Evolutionary conservation across 2,888 invertebrate species (phyloP).

Genomic region (Metellina segmentata): DNA sequence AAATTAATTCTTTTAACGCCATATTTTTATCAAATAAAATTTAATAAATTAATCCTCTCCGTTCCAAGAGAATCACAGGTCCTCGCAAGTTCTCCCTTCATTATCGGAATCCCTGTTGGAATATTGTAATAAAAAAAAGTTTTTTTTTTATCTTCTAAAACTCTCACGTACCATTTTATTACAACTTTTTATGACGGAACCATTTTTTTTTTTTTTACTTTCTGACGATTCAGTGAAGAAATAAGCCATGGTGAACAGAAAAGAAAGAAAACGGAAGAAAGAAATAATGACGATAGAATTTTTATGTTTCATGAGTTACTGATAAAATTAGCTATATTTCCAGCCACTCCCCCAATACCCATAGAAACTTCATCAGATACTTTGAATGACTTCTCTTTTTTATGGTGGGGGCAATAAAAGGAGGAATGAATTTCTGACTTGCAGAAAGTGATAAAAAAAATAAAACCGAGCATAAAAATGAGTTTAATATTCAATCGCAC

Average conservation of each 20-base stretch:
- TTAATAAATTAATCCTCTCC: too few relatives aligned
- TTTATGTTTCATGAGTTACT: conserved; percentile 5
- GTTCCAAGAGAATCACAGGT: too few relatives aligned
- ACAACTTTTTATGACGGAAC: too few relatives aligned
- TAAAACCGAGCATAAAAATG: background rate
- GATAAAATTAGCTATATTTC: conserved; percentile 37
- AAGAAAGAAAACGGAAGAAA: background rate
- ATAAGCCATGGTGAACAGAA: background rate
- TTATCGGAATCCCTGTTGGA: too few relatives aligned
- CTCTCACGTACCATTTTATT: too few relatives aligned
- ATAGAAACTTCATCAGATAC: conserved; percentile 15
- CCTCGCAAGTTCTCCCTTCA: too few relatives aligned
- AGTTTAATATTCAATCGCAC: background rate
- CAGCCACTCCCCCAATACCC: conserved; percentile 24
- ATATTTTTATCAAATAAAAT: too few relatives aligned
- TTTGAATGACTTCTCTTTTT: conserved; percentile 26
- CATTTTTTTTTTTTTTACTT: background rate
- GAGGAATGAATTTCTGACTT: conserved; percentile 5
- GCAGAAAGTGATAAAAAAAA: conserved; percentile 15
- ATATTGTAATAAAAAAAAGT: too few relatives aligned
- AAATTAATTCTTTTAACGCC: too few relatives aligned
- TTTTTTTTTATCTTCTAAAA: too few relatives aligned
- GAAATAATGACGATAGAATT: background rate
- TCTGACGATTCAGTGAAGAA: background rate
- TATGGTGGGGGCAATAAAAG: conserved; percentile 9